Evolutionary conservation across 2,113 vertebrate species (phyloP).

Genomic region (Sinosuthora webbiana): DNA sequence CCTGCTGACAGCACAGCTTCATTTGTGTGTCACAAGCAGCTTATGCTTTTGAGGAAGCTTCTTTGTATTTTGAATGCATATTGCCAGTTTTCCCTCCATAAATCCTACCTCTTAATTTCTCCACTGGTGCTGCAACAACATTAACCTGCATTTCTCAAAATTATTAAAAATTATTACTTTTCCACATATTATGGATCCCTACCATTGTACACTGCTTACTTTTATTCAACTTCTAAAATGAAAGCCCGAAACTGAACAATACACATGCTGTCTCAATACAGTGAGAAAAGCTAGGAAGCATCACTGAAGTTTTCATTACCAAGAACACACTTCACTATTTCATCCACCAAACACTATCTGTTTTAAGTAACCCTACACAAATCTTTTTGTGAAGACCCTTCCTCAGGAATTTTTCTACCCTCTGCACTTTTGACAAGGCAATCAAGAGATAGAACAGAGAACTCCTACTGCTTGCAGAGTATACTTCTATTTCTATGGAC

Average conservation of each 20-base stretch:
- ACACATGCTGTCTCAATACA: background rate
- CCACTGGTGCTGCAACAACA: background rate
- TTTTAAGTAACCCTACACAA: background rate
- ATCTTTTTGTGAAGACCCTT: background rate
- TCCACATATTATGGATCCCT: background rate
- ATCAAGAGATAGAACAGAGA: background rate
- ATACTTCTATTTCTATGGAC: background rate
- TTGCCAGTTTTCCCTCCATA: background rate
- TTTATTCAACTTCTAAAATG: background rate
- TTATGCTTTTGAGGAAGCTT: background rate
- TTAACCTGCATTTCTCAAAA: background rate
- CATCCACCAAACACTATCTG: background rate
- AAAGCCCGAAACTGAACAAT: background rate
- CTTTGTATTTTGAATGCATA: background rate
- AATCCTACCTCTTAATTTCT: background rate
- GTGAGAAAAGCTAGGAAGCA: background rate
- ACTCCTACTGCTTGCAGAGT: background rate
- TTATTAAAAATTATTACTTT: background rate
- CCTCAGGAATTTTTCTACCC: background rate
- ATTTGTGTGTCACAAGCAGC: background rate
- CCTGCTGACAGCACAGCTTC: background rate
- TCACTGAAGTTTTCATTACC: background rate
- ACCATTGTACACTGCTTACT: background rate
- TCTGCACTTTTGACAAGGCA: background rate
- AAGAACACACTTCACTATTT: background rate